Evolutionary conservation across 2,888 invertebrate genomes (phyloP).

Genomic region (Amiota communis): DNA sequence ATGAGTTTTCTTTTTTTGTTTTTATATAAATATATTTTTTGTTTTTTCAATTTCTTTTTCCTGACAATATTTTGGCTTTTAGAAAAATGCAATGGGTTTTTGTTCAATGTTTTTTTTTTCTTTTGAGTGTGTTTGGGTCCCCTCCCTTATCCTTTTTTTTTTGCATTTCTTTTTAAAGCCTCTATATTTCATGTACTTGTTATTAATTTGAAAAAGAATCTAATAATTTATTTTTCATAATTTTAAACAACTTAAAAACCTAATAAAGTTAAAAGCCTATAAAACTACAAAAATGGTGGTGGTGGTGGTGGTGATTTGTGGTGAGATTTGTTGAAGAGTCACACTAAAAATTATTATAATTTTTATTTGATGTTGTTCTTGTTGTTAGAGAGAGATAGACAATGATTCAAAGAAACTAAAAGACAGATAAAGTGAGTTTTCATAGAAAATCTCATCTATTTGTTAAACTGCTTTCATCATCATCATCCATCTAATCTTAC

Average conservation of each 20-base stretch:
- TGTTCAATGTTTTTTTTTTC: too few species aligned
- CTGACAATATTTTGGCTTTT: too few species aligned
- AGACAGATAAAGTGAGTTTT: too few species aligned
- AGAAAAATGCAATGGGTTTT: too few species aligned
- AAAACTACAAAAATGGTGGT: constrained; percentile 67
- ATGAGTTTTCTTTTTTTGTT: constrained; percentile 55
- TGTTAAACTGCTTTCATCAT: too few species aligned
- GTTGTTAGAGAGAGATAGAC: not conserved
- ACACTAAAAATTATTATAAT: constrained; percentile 49
- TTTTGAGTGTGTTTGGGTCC: not conserved
- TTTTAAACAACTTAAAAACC: constrained; percentile 41
- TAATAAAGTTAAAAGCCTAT: constrained; percentile 48
- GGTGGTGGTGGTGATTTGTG: constrained; percentile 47
- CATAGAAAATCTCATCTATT: too few species aligned
- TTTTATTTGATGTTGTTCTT: constrained; percentile 24
- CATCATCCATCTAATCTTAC: too few species aligned
- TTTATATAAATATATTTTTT: not conserved
- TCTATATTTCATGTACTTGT: constrained; percentile 61
- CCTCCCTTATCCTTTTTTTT: not conserved
- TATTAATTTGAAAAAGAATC: constrained; percentile 39
- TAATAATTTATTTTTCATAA: constrained; percentile 47
- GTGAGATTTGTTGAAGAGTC: not conserved
- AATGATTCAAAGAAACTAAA: too few species aligned
- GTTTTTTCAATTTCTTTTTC: not conserved
- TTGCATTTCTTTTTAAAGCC: constrained; percentile 17